Evolutionary conservation across 1,140 invertebrate genomes (phyloP).

Genomic region (Drosophila yakuba): DNA sequence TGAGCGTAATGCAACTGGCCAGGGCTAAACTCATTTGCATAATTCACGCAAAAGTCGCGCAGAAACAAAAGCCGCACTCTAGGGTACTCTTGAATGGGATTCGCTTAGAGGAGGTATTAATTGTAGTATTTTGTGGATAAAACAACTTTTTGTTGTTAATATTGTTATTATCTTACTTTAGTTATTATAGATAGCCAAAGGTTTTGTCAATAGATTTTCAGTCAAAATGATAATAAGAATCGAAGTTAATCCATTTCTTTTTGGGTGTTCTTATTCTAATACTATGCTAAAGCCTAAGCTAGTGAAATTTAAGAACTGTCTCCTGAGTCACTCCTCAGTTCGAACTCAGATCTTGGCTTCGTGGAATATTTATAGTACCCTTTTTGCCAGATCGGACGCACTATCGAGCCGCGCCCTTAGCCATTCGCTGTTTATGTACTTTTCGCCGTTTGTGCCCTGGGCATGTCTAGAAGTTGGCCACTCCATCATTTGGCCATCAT

Average conservation of each 20-base stretch:
- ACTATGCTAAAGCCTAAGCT: background rate
- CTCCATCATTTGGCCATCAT: constrained; percentile 53
- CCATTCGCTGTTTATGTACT: constrained; percentile 24
- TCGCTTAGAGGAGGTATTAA: background rate
- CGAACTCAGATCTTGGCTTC: constrained; percentile 4
- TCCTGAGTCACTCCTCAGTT: background rate
- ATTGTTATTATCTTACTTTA: too few relatives aligned
- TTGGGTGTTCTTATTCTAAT: too few relatives aligned
- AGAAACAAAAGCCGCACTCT: background rate
- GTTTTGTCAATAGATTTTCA: too few relatives aligned
- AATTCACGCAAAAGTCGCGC: constrained; percentile 43
- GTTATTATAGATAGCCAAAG: too few relatives aligned
- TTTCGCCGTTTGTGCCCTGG: constrained; percentile 60
- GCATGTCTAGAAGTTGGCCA: constrained; percentile 72
- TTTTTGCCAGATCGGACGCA: constrained; percentile 1
- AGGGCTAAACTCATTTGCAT: constrained; percentile 49
- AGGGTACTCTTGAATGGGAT: background rate
- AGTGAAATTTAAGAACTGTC: background rate
- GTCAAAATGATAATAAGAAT: too few relatives aligned
- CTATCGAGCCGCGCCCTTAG: constrained; percentile 58
- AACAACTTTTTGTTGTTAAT: too few relatives aligned
- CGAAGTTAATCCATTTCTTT: too few relatives aligned
- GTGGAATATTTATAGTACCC: constrained; percentile 25
- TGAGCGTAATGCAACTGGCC: constrained; percentile 22
- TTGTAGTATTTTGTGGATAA: too few relatives aligned